Percentiles rank a stretch among this genome's conserved stretches.
Evolutionary conservation across 2,888 invertebrate genomes (phyloP).

Genomic region (Campopleginae sp.): DNA sequence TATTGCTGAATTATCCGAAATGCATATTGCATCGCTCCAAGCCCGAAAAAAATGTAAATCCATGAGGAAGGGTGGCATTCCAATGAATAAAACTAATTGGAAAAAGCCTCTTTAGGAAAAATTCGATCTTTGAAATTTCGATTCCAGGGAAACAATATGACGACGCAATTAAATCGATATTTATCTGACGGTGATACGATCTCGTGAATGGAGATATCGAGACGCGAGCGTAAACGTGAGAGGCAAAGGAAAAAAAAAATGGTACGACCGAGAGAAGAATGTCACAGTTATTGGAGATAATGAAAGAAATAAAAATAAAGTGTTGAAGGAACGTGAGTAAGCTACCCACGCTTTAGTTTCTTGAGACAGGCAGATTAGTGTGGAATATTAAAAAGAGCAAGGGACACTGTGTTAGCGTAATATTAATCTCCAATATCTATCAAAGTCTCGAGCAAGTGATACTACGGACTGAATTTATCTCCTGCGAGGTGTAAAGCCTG

Average conservation of each 20-base stretch:
- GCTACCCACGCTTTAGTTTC: conserved; percentile 49
- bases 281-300: conserved; percentile 18
- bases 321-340: conserved; percentile 42
- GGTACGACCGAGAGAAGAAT: neutral
- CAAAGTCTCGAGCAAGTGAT: conserved; percentile 65
- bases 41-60: neutral
- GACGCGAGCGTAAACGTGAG: neutral
- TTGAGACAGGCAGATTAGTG: conserved; percentile 29
- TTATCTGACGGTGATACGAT: neutral
- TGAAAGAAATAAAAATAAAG: conserved; percentile 20
- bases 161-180: conserved; percentile 2
- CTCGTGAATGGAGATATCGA: neutral
- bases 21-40: neutral
- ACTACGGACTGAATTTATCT: conserved; percentile 65
- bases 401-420: conserved; percentile 57
- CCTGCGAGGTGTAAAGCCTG: conserved; percentile 64
- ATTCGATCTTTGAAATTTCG: neutral
- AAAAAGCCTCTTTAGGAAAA: neutral
- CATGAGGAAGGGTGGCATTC: neutral
- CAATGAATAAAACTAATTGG: neutral
- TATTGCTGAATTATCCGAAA: conserved; percentile 2
- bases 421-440: conserved; percentile 68
- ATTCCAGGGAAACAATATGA: conserved; percentile 1
- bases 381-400: conserved; percentile 34
- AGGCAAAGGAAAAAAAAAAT: neutral